Base-by-base conservation (phyloP, 2,113 vertebrate genomes). In the Hypanus sabinus region DNA sequence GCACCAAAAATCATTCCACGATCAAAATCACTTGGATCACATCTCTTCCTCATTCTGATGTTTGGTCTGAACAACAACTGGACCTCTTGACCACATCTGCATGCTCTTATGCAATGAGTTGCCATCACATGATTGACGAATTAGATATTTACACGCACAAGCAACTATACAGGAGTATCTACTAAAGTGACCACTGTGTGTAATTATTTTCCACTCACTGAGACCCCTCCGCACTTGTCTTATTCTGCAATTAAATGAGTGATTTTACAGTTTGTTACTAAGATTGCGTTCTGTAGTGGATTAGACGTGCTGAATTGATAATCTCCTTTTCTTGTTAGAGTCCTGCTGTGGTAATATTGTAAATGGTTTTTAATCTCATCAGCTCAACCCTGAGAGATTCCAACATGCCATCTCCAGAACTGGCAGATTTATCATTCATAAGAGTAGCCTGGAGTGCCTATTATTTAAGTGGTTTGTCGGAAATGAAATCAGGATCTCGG, bases 361-460 rank as follows among this genome's bases (percentile, higher is more conserved):
- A 93, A 93, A 93, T 93, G 70, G 36, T 46, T 55, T 73, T 93
- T 75, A 93, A 93, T 93, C 91, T 73, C 24, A 73, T 93, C 91
- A 93, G 5, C 38, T 30, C 70, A 73, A 93, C 55, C 36, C 90
- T 93, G 90, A 46, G 90, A 73, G 90, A 93, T 93, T 38, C 3
- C 46, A 4, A 33, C 10, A 55, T 38, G 27, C 68, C 91, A 14
- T 93, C 22, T 24, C 5, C 30, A 46, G 38, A 73, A 7, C 10
- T 22, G 22, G 22, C 20, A 75, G 33, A 9, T 55, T 73, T 27
- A 27, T 93, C 38, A 55, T 55, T 75, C 36, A 92, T 33, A 36
- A 55, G 30, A 30, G 36, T 55, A 73, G 91, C 91, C 91, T 12
- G 36, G 36, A 73, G 91, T 27, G 38, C 62, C 68, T 71, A 71